These are phyloP conservation scores for Rhincodon typus DNA, from an alignment of 2,797 vertebrate genomes.

Conservation along the genomic window DNA sequence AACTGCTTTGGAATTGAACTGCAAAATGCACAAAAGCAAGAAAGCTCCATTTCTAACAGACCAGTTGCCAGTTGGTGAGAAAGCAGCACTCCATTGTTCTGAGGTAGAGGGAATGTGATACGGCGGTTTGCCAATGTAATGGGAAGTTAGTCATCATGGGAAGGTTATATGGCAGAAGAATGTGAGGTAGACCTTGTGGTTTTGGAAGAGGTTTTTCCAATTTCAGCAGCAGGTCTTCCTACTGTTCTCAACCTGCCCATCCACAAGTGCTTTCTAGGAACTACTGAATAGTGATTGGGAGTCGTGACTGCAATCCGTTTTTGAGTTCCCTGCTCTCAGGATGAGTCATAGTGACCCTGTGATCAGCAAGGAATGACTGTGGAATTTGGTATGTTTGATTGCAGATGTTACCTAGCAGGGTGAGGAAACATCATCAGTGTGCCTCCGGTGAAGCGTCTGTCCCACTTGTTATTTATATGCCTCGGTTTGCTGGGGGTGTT, in stretches of 20 bases:
- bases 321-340: not conserved
- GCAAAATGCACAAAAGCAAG: too few species aligned
- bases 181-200: not conserved
- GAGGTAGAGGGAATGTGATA: not conserved
- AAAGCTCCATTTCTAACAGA: not conserved
- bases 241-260: not conserved
- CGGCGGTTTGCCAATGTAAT: not conserved
- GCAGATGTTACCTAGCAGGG: too few species aligned
- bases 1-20: not conserved
- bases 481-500: too few species aligned
- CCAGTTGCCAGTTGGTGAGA: not conserved
- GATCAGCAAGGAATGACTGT: not conserved
- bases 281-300: not conserved
- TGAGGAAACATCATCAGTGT: too few species aligned
- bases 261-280: not conserved
- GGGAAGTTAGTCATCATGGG: not conserved
- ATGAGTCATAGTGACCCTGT: not conserved
- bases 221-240: not conserved
- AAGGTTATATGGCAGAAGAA: not conserved
- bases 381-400: too few species aligned
- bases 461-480: too few species aligned
- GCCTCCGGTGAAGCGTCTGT: too few species aligned
- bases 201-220: too few species aligned
- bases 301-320: not conserved
- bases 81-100: not conserved